These are phyloP conservation scores for Mionectes olivaceus DNA, from an alignment of 2,797 vertebrate species.

Conservation along the genomic window DNA sequence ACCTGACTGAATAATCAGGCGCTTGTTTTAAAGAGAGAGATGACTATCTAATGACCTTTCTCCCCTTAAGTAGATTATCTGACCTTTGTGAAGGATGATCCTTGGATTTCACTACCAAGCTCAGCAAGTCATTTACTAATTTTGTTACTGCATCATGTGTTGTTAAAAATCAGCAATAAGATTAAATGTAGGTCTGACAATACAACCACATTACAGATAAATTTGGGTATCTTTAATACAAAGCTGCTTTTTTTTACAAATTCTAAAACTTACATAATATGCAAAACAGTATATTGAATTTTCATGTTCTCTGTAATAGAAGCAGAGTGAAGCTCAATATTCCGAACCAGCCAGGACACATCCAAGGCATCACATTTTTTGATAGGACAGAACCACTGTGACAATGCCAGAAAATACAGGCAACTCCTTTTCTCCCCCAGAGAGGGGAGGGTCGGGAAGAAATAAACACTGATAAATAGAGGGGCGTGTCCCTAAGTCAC, in stretches of 20 bases:
- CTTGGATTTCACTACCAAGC: background rate
- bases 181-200: background rate
- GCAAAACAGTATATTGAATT: background rate
- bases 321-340: background rate
- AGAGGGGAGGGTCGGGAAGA: background rate
- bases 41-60: background rate
- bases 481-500: fast-evolving
- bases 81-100: constrained; percentile 7
- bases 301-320: background rate
- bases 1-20: constrained; percentile 1
- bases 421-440: background rate
- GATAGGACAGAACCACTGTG: background rate
- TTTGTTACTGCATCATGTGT: background rate
- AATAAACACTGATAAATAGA: background rate
- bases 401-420: background rate
- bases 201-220: background rate
- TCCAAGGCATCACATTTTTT: background rate
- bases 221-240: background rate
- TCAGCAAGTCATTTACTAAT: constrained; percentile 19
- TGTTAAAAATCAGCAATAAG: background rate
- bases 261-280: background rate
- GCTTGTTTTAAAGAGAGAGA: constrained; percentile 23
- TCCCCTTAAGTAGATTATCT: background rate
- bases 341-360: background rate
- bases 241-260: background rate